Base-by-base conservation (phyloP, 2,113 vertebrate genomes). In the Dermatemys mawii region DNA sequence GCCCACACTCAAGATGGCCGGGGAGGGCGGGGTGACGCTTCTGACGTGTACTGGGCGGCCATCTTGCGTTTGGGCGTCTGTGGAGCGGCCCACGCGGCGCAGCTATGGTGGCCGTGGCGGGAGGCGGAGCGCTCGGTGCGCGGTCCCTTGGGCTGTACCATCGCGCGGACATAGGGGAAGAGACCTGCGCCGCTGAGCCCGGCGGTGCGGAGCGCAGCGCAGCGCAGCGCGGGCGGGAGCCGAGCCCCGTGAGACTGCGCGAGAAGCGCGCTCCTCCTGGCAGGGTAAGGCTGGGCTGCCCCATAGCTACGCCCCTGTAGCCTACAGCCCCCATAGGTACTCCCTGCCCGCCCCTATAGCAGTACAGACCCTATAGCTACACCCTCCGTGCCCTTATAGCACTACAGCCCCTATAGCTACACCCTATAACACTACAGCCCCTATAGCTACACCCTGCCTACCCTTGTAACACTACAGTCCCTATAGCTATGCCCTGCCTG, bases 1-100 rank as follows among this genome's bases (percentile, higher is more conserved):
- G 73, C 90, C 95, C 95, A 7, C 54, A 75, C 44, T 29, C 50
- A 93, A 93, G 16, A 96, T 96, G 95, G 93, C 94, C 1, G 82
- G 75, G 1, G 21, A 38, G 44, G 63, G 60, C 63, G 35, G 19
- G 63, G 63, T 16, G 51, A 51, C 49, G 53, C 38, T 1, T 8
- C 29, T 0, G 29, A 1, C 1, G 88, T 87, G 48, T 90, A n/a
- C 2, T 7, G 0, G 6, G 21, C 70, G 14, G 49, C 93, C 95
- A 82, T 88, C 81, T 93, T 67, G 46, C 19, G 22, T 12, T 55
- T 27, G 81, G 94, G 93, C 46, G 12, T 21, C 6, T 3, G n/a
- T 46, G 26, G 48, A n/a, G 44, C 53, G 75, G 53, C 41, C n/a
- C 3, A n/a, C 7, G 7, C 50, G 14, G 21, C 22, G 10, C 32